These are phyloP conservation scores for Tenualosa thibaudeaui DNA, from an alignment of 2,797 vertebrate genomes.

Conservation along the genomic window DNA sequence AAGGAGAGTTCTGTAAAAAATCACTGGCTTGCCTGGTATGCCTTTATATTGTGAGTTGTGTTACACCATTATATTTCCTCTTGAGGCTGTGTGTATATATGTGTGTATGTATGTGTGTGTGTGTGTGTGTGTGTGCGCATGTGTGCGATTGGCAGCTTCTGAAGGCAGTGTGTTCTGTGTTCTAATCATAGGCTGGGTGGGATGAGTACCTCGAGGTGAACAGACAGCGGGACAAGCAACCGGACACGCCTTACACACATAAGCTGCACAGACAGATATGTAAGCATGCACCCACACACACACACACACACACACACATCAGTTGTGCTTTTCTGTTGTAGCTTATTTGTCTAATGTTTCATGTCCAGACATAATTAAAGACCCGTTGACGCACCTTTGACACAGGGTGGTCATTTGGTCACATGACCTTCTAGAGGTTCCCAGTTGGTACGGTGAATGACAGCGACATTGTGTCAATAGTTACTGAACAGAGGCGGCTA, in stretches of 20 bases:
- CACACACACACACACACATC: slow-evolving; percentile 3
- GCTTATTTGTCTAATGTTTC: too few relatives aligned
- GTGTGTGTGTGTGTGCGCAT: background rate
- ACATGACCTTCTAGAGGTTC: too few relatives aligned
- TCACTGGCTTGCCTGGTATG: too few relatives aligned
- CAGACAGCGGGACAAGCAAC: slow-evolving; percentile 81
- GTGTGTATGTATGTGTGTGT: background rate
- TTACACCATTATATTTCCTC: too few relatives aligned
- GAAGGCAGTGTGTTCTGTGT: slow-evolving; percentile 27
- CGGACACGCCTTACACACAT: slow-evolving; percentile 76
- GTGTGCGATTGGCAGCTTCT: background rate
- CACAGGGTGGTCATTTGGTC: too few relatives aligned
- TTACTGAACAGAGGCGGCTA: too few relatives aligned
- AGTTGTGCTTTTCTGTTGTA: background rate
- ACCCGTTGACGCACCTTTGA: too few relatives aligned
- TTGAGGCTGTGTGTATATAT: background rate
- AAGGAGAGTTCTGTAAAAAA: too few relatives aligned
- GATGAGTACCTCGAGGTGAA: slow-evolving; percentile 88
- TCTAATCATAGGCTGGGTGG: slow-evolving; percentile 80
- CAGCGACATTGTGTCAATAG: too few relatives aligned
- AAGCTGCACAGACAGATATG: slow-evolving; percentile 73
- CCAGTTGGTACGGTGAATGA: too few relatives aligned
- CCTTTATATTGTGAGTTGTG: too few relatives aligned
- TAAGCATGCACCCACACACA: background rate
- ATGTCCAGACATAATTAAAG: too few relatives aligned